Evolutionary conservation across 1,140 invertebrate species (phyloP).

Genomic region (Chironomus striatipennis): DNA sequence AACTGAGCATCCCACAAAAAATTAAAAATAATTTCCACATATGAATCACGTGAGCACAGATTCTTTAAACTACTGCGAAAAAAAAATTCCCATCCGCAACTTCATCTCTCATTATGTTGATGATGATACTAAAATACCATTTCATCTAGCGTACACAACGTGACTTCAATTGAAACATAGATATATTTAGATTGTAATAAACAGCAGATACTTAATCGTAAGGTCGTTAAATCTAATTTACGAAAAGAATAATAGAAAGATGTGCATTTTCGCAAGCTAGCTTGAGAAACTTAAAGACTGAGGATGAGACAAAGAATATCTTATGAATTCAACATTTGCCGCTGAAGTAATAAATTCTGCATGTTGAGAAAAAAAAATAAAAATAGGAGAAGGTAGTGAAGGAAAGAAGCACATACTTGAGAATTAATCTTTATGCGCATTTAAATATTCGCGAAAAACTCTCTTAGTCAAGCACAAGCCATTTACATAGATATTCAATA

Average conservation of each 20-base stretch:
- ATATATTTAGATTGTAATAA: background rate
- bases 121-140: too few species aligned
- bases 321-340: conserved; percentile 7
- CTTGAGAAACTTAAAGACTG: background rate
- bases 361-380: background rate
- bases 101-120: too few species aligned
- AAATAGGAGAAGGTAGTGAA: background rate
- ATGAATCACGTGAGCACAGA: too few species aligned
- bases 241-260: background rate
- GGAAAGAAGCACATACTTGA: background rate
- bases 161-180: too few species aligned
- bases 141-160: too few species aligned
- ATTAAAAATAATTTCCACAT: too few species aligned
- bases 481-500: conserved; percentile 9
- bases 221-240: conserved; percentile 3
- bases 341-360: conserved; percentile 2
- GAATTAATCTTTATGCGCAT: conserved; percentile 1
- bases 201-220: background rate
- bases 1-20: too few species aligned
- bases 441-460: background rate
- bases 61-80: too few species aligned
- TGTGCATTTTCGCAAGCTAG: background rate
- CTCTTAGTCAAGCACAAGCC: background rate
- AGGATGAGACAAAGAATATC: background rate
- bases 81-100: too few species aligned